These are phyloP conservation scores for Tauraco hartlaubi DNA, from an alignment of 2,797 vertebrate genomes.

Conservation along the genomic window DNA sequence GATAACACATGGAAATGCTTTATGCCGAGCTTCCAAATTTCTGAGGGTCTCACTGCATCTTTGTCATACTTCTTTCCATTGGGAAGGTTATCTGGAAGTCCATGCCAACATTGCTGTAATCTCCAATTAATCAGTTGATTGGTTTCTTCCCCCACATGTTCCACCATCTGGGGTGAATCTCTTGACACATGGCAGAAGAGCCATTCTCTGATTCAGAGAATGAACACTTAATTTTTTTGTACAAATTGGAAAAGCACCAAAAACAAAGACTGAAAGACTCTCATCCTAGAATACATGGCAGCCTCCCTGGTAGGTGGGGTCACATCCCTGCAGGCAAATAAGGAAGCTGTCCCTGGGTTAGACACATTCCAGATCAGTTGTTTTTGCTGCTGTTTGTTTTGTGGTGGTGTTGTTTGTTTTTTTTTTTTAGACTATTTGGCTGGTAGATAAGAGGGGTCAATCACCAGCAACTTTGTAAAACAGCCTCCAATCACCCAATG, in stretches of 20 bases:
- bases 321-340: background rate
- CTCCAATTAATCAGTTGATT: background rate
- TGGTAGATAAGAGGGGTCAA: background rate
- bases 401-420: no score
- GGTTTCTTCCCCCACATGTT: background rate
- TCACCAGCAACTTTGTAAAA: background rate
- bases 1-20: background rate
- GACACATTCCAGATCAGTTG: background rate
- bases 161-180: background rate
- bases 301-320: background rate
- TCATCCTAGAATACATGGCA: background rate
- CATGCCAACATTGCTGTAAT: background rate
- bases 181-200: background rate
- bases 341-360: background rate
- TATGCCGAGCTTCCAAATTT: background rate
- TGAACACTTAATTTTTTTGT: background rate
- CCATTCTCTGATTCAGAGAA: background rate
- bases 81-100: background rate
- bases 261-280: background rate
- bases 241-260: background rate
- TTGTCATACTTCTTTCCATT: background rate
- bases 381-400: background rate
- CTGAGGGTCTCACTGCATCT: background rate
- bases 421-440: background rate
- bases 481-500: background rate